Conservation (phyloP, 2,888 invertebrate species). For the Drosophila monieri region DNA sequence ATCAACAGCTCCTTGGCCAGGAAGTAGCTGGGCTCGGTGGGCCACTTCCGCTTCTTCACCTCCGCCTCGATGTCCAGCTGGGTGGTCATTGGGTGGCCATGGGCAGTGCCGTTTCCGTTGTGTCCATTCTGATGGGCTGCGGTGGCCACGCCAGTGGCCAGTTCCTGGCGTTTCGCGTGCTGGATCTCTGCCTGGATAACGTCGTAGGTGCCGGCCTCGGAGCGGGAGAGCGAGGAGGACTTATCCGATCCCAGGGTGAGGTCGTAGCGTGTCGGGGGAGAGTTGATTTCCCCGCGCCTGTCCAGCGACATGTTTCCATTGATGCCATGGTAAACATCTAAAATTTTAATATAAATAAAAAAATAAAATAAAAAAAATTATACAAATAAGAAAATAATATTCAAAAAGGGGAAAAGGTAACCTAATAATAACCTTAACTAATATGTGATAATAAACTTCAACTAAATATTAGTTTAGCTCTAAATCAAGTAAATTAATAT, state of each 20-base stretch:
- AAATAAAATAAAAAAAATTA: slow-evolving; percentile 20
- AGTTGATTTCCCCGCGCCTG: slow-evolving; percentile 81
- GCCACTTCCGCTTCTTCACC: slow-evolving; percentile 85
- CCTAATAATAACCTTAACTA: background rate
- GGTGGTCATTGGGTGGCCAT: slow-evolving; percentile 22
- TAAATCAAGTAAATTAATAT: background rate
- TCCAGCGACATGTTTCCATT: slow-evolving; percentile 84
- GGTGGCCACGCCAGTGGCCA: slow-evolving; percentile 72
- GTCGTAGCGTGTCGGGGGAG: slow-evolving; percentile 81
- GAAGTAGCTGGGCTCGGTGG: slow-evolving; percentile 90
- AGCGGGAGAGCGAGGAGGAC: slow-evolving; percentile 83
- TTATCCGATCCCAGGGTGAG: slow-evolving; percentile 83
- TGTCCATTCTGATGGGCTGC: slow-evolving; percentile 73
- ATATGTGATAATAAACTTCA: slow-evolving; percentile 1
- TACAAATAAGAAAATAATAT: background rate
- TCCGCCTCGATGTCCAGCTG: slow-evolving; percentile 79
- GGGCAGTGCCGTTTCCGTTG: slow-evolving; percentile 50
- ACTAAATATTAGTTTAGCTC: background rate
- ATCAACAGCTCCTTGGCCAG: slow-evolving; percentile 96
- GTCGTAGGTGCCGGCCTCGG: slow-evolving; percentile 84
- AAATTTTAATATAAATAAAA: background rate
- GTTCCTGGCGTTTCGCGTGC: slow-evolving; percentile 80
- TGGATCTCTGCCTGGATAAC: slow-evolving; percentile 83
- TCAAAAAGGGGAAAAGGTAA: background rate
- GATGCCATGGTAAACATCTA: slow-evolving; percentile 83